Evolutionary conservation across 2,113 vertebrate genomes (phyloP).

Genomic region (Protobothrops mucrosquamatus): DNA sequence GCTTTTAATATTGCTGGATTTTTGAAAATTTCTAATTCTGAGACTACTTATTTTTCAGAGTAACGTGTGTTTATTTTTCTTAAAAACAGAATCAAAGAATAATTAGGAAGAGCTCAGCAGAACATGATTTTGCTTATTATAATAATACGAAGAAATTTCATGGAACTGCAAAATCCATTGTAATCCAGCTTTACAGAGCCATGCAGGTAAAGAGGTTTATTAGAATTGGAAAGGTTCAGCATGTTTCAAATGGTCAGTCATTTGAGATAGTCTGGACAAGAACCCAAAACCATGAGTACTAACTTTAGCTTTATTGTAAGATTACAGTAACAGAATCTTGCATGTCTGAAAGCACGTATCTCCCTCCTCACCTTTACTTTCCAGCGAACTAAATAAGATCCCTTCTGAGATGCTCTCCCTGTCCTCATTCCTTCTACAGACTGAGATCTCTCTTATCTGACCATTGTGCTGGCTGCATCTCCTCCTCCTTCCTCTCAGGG

Average conservation of each 20-base stretch:
- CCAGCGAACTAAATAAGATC: not conserved
- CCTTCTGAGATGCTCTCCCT: not conserved
- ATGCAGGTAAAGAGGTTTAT: conserved; percentile 53
- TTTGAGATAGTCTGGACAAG: not conserved
- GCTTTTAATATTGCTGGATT: not conserved
- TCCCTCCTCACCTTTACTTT: not conserved
- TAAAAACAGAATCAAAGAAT: conserved; percentile 40
- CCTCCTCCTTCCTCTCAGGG: not conserved
- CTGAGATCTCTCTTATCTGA: not conserved
- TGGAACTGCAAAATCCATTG: not conserved
- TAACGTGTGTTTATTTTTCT: not conserved
- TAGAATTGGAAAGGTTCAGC: not conserved
- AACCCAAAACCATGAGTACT: not conserved
- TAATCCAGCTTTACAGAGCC: conserved; percentile 30
- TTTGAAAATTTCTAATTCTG: not conserved
- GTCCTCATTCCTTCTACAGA: not conserved
- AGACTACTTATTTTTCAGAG: not conserved
- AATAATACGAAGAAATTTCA: conserved; percentile 4
- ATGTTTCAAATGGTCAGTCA: not conserved
- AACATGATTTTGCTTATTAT: not conserved
- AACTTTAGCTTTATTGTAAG: not conserved
- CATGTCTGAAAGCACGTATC: not conserved
- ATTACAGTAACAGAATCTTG: not conserved
- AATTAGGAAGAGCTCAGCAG: conserved; percentile 5
- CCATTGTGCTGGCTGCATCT: not conserved